A percentile compares a stretch with the other conserved stretches of the same genome.
Evolutionary conservation across 1,140 invertebrate species (phyloP).

Genomic region (Drosophila subobscura): DNA sequence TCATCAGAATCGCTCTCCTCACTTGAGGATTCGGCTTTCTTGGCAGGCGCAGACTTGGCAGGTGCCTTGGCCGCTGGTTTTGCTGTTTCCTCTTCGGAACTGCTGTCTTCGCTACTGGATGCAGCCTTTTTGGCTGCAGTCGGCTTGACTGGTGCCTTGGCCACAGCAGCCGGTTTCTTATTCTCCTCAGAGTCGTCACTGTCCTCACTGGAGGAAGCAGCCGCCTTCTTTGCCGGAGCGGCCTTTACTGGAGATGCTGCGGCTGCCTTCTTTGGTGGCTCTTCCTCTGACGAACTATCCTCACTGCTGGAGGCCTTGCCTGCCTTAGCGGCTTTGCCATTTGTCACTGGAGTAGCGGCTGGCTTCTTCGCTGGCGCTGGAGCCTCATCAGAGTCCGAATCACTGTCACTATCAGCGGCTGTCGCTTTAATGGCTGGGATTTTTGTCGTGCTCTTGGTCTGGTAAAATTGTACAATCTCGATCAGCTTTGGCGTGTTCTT

Average conservation of each 20-base stretch:
- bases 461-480: constrained; percentile 84
- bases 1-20: constrained; percentile 53
- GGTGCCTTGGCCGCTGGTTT: constrained; percentile 63
- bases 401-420: constrained; percentile 38
- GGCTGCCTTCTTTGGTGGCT: constrained; percentile 55
- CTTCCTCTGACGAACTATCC: constrained; percentile 57
- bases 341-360: constrained; percentile 19
- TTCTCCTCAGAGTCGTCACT: constrained; percentile 48
- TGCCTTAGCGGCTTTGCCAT: constrained; percentile 45
- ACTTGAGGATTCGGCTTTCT: constrained; percentile 72
- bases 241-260: constrained; percentile 46
- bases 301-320: constrained; percentile 51
- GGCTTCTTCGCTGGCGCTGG: constrained; percentile 31
- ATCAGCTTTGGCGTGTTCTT: constrained; percentile 85
- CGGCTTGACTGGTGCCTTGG: constrained; percentile 33
- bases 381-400: constrained; percentile 51
- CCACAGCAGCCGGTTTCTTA: constrained; percentile 36
- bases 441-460: constrained; percentile 84
- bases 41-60: constrained; percentile 42
- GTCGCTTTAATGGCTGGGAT: constrained; percentile 62
- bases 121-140: constrained; percentile 30
- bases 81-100: constrained; percentile 45
- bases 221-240: constrained; percentile 49
- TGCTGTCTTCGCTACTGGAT: constrained; percentile 63
- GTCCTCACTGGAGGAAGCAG: constrained; percentile 27